Evolutionary conservation across 2,113 vertebrate species (phyloP).

Genomic region (Nansenia antarctica): DNA sequence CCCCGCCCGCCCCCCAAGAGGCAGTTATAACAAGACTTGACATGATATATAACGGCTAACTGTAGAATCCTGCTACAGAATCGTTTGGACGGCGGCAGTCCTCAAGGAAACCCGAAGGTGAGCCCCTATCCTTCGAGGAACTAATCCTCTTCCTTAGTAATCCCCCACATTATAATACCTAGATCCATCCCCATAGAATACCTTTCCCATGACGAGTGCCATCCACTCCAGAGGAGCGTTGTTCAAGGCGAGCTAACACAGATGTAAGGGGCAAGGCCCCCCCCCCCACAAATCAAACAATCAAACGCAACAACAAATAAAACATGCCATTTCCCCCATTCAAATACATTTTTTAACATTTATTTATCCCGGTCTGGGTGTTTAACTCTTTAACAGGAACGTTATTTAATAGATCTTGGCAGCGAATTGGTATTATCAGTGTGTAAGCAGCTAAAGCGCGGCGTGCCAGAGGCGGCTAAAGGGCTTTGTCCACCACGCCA

Average conservation of each 20-base stretch:
- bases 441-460: constrained; percentile 63
- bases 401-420: constrained; percentile 75
- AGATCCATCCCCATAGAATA: constrained; percentile 37
- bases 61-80: constrained; percentile 54
- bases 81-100: constrained; percentile 45
- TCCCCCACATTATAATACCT: constrained; percentile 57
- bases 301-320: constrained; percentile 30
- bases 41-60: constrained; percentile 37
- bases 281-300: background rate
- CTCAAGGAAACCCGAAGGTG: constrained; percentile 36
- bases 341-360: constrained; percentile 26
- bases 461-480: constrained; percentile 64
- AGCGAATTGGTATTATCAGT: constrained; percentile 70
- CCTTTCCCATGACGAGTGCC: constrained; percentile 31
- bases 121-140: constrained; percentile 36
- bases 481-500: constrained; percentile 65
- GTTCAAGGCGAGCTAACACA: background rate
- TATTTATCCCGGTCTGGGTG: constrained; percentile 43
- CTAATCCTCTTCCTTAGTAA: constrained; percentile 65
- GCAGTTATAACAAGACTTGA: constrained; percentile 51
- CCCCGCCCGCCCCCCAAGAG: too few relatives aligned
- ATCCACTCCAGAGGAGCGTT: background rate
- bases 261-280: constrained; percentile 15
- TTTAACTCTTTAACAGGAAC: constrained; percentile 54
- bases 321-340: constrained; percentile 40